Conservation (phyloP, 2,113 vertebrate species). For the Ageneiosus marmoratus region DNA sequence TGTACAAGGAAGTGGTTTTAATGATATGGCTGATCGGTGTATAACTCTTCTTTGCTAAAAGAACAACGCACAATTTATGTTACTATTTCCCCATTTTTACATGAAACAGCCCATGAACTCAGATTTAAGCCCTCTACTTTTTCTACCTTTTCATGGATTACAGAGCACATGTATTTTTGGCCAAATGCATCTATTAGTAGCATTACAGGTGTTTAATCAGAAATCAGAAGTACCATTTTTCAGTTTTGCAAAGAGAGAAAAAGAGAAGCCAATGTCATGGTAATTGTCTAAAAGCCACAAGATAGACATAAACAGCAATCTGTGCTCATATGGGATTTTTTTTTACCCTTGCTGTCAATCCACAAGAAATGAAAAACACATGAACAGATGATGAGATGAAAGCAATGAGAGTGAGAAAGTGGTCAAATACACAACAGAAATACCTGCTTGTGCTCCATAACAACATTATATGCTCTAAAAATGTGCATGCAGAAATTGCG, state of each 20-base stretch:
- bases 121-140: conserved; percentile 35
- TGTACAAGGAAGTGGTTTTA: no score
- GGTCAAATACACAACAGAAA: not conserved
- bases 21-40: no score
- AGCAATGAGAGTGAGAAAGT: not conserved
- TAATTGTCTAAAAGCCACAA: not conserved
- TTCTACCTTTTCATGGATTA: conserved; percentile 37
- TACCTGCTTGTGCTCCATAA: no score
- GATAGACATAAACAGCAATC: not conserved
- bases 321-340: not conserved
- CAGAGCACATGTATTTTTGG: conserved; percentile 24
- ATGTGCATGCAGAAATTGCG: not conserved
- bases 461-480: not conserved
- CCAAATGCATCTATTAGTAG: conserved; percentile 38
- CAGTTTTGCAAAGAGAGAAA: not conserved
- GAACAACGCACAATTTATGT: not conserved
- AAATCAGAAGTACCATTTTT: conserved; percentile 29
- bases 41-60: not conserved
- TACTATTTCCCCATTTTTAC: not conserved
- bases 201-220: conserved; percentile 43
- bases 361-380: not conserved
- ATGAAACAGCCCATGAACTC: conserved; percentile 23
- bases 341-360: not conserved
- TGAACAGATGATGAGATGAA: not conserved
- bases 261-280: not conserved